Conservation (phyloP, 2,113 vertebrate species). For the Rhabdornis inornatus region DNA sequence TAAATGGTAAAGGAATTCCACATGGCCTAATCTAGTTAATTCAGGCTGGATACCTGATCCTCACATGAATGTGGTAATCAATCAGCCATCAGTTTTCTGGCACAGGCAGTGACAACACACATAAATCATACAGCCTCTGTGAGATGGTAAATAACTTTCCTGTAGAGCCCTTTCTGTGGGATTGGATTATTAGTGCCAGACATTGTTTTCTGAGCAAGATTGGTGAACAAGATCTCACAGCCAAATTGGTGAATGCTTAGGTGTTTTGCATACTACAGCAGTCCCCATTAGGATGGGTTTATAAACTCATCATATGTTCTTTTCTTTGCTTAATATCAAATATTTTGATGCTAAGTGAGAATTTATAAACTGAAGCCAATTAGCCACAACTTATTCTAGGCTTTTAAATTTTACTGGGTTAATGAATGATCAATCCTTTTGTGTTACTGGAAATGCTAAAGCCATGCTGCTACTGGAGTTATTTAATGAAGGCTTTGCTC, state of each 20-base stretch:
- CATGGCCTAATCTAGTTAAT: background rate
- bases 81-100: constrained; percentile 18
- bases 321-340: background rate
- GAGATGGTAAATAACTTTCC: background rate
- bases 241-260: background rate
- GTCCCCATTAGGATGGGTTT: background rate
- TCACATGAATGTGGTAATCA: background rate
- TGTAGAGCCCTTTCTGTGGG: background rate
- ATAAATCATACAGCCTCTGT: background rate
- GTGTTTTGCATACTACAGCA: background rate
- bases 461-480: background rate
- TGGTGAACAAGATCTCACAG: background rate
- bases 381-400: background rate
- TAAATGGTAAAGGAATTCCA: constrained; percentile 12
- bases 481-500: background rate
- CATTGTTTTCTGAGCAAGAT: background rate
- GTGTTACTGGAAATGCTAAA: background rate
- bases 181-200: background rate
- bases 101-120: background rate
- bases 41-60: constrained; percentile 12
- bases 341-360: background rate
- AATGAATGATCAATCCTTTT: background rate
- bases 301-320: background rate
- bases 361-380: background rate
- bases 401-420: background rate